Percentiles rank a stretch among this genome's conserved stretches.
Evolutionary conservation across 2,113 vertebrate species (phyloP).

Genomic region (Psophia crepitans): DNA sequence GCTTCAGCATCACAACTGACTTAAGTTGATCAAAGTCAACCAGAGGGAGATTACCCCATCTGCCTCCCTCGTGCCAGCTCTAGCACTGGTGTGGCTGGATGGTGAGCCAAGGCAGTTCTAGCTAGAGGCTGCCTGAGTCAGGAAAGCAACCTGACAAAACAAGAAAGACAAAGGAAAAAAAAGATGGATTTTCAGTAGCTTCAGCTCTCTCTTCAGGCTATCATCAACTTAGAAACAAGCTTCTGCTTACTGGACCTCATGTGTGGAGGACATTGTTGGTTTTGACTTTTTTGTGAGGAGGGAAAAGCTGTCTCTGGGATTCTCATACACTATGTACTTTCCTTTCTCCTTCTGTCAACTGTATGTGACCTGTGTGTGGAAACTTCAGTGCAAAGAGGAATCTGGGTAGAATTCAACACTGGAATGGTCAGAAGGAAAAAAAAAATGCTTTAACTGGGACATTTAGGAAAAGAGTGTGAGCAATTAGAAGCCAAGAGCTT

Average conservation of each 20-base stretch:
- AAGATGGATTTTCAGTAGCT: not conserved
- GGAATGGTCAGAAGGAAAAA: not conserved
- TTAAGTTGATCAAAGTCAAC: not conserved
- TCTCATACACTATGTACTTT: rapidly evolving
- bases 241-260: not conserved
- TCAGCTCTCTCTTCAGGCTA: not conserved
- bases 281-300: not conserved
- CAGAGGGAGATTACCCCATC: not conserved
- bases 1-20: rapidly evolving
- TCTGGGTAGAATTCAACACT: not conserved
- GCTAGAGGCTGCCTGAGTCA: not conserved
- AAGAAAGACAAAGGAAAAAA: not conserved
- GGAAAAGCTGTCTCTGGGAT: not conserved
- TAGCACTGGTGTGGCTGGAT: not conserved
- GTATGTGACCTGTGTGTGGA: not conserved
- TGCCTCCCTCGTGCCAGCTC: not conserved
- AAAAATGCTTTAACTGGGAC: not conserved
- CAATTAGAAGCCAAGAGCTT: not conserved
- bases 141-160: not conserved
- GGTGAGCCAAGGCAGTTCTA: not conserved
- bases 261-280: not conserved
- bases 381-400: not conserved
- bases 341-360: rapidly evolving
- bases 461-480: not conserved
- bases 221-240: not conserved